Conservation (phyloP, 1,140 invertebrate genomes). For the Camponotus floridanus region DNA sequence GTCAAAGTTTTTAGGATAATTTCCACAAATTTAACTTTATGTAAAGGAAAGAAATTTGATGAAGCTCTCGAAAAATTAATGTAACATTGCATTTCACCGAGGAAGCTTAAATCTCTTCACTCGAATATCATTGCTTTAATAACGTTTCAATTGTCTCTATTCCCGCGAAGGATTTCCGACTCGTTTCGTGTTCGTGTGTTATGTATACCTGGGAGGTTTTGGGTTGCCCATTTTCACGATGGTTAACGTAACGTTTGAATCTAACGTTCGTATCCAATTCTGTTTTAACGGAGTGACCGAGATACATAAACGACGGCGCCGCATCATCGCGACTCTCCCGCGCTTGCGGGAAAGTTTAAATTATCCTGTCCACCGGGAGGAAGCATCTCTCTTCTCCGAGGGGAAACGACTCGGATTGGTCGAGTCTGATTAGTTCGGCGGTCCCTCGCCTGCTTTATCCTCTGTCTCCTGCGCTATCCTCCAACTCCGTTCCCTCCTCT, state of each 20-base stretch:
- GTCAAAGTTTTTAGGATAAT: constrained; percentile 3
- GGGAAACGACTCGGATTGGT: constrained; percentile 79
- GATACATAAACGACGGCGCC: constrained; percentile 49
- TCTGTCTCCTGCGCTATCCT: no score
- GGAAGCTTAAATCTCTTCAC: not conserved
- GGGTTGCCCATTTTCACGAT: constrained; percentile 24
- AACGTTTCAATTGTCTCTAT: not conserved
- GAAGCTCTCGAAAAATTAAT: not conserved
- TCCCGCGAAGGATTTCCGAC: not conserved
- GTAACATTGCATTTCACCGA: not conserved
- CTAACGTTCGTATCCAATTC: constrained; percentile 76
- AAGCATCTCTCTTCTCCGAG: constrained; percentile 70
- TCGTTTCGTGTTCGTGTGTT: not conserved
- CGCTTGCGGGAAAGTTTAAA: constrained; percentile 81
- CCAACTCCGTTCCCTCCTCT: constrained; percentile 9
- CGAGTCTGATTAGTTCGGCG: constrained; percentile 84
- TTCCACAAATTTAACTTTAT: not conserved
- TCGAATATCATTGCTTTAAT: not conserved
- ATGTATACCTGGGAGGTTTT: not conserved
- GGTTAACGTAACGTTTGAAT: constrained; percentile 70
- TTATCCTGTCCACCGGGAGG: constrained; percentile 82
- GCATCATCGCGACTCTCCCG: constrained; percentile 13
- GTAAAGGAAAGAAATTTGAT: not conserved
- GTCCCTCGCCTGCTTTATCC: constrained; percentile 78
- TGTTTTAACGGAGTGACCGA: constrained; percentile 73